Base-by-base conservation (phyloP, 2,113 vertebrate genomes). In the Tenrec ecaudatus region DNA sequence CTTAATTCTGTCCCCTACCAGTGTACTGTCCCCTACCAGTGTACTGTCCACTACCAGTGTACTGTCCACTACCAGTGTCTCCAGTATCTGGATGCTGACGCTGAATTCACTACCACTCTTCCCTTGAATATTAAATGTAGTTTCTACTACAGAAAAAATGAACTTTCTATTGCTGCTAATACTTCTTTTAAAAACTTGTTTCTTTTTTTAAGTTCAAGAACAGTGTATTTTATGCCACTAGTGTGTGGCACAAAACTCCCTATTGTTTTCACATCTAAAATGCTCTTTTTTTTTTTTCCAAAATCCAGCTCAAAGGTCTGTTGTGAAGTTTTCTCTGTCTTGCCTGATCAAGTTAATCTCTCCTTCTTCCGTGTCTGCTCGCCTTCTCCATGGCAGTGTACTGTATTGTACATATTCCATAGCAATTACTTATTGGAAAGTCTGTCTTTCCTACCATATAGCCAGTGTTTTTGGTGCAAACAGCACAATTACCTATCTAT, bases 181-280 rank as follows among this genome's bases (percentile, higher is more conserved):
- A 53, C 47, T 14, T 82, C 68, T 90, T 94, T 23, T 33, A 8
- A 47, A 88, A 10, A 90, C 38, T 19, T 33, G 25, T 81, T 95
- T 15, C 57, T 90, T 73, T 33, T 68, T 81, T 38, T 77, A 2
- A 88, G 78, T 78, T 81, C 11, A 69, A 90, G 23, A 58, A 29
- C 31, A 64, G 20, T 38, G 3, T 69, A 17, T 64, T 84, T 83
- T 31, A 12, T 53, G 66, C n/a, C 27, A 71, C n/a, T 22, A 75
- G 2, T 0, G 64, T 16, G 66, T 90, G 31, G 36, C 29, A 68
- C 15, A 68, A 68, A 86, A 25, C 3, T 40, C 10, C 27, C 29
- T 23, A 60, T 75, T 69, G 20, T 47, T 60, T 76, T 93, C 86
- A 2, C n/a, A 43, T 27, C 36, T 76, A 17, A 29, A 53, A 53